Evolutionary conservation across 2,113 vertebrate species (phyloP), one percentile per base, ranked within the genome.

Genomic region (Butorides virescens): DNA sequence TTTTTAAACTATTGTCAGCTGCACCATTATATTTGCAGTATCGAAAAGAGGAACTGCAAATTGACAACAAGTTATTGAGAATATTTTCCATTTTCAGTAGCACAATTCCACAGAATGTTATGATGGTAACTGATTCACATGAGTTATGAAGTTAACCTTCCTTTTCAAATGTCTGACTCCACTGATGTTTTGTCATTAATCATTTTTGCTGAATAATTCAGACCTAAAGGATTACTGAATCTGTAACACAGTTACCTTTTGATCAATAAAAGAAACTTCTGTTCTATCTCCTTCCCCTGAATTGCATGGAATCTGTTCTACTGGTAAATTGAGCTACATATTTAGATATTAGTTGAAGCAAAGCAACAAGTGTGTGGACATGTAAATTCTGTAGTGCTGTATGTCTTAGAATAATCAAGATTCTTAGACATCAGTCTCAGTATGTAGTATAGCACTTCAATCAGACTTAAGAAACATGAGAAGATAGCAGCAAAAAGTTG

Each of bases 291-390:
- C 10, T 76, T 75, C 7, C 16, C 9, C 47, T 67, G 37, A 86
- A 55, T 34, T 44, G 13, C 4, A 59, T 32, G 84, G 20, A 34
- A 53, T 15, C 4, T 49, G 15, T 63, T 75, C 34, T 10, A n/a
- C 10, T 23, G 5, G 3, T 15, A 72, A 59, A 44, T n/a, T 1
- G 13, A 75, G 5, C 3, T 61, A 13, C 3, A 0, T 50, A 25
- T 68, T 92, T 59, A 93, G 14, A 22, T 4, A 46, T 11, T 34
- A 42, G 10, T 12, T 12, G 7, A 84, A 77, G 13, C 2, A 68
- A 85, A 85, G 20, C 2, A 76, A 76, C 5, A 46, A 29, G 2
- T 44, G 15, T 29, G 7, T 18, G 20, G 30, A 61, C 19, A 37
- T 47, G 7, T 46, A 70, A 88, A 50, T 18, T 82, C 3, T 26